Conservation (phyloP, 2,797 vertebrate species). For the Sebastes hubbsi region DNA sequence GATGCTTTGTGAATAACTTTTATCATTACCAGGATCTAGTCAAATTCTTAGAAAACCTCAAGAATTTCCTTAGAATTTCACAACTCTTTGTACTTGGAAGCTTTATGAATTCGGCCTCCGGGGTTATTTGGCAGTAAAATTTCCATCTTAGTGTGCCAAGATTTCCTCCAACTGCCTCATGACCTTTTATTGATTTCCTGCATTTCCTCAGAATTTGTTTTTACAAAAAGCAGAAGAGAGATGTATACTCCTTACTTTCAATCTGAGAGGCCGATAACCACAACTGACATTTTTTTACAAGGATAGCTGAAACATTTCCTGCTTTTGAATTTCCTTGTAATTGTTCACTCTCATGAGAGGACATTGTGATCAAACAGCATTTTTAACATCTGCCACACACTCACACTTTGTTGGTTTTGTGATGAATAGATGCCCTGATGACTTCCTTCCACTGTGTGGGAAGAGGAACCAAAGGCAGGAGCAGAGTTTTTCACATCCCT, state of each 20-base stretch:
- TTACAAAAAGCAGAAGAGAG: not conserved
- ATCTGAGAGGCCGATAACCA: not conserved
- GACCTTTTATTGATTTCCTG: not conserved
- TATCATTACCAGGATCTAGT: too few species aligned
- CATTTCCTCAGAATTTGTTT: not conserved
- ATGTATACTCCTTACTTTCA: not conserved
- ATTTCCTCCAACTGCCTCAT: not conserved
- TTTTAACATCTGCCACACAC: conserved; percentile 40
- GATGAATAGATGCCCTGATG: conserved; percentile 81
- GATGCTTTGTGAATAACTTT: too few species aligned
- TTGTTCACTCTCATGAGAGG: not conserved
- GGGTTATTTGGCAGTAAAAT: not conserved
- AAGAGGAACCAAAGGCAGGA: conserved; percentile 73
- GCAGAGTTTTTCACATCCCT: conserved; percentile 86
- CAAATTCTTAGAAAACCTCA: too few species aligned
- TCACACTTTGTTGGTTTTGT: conserved; percentile 92
- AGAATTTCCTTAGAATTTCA: too few species aligned
- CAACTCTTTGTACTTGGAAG: too few species aligned
- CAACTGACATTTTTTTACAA: not conserved
- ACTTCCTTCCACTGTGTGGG: conserved; percentile 72
- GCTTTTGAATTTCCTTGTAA: not conserved
- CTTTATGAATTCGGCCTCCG: too few species aligned
- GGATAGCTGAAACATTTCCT: not conserved
- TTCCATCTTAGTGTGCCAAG: not conserved
- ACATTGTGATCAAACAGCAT: not conserved